Base-by-base conservation (phyloP, 2,888 invertebrate genomes). In the Lapara coniferarum region DNA sequence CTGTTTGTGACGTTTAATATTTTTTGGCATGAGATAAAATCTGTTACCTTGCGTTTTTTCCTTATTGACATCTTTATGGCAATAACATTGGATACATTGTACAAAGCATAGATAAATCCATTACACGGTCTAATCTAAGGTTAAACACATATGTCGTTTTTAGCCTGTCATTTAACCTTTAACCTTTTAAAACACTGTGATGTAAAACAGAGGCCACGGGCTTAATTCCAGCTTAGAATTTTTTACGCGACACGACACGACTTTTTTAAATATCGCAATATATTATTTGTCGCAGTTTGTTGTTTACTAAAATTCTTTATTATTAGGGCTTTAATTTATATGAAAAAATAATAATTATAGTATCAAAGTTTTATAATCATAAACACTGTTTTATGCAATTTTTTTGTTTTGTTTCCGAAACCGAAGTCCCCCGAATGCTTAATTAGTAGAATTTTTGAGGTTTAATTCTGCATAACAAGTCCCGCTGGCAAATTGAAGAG, bases 21-120 rank as follows among this genome's bases (percentile, higher is more conserved):
- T 37, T 37, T 37, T 37, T 8, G 1, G 7, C 4, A 8, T 37
- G 37, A 37, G 37, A 37, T 37, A 5, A 37, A 37, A 37, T 37
- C 37, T 37, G 37, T 37, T 37, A 44, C 16, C 46, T 16, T 49
- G 46, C 19, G 19, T 13, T 10, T 49, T 63, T 63, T 63, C 63
- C 63, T 63, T 63, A 63, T 49, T 63, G 46, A 19, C 57, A 57
- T 37, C 46, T 63, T 44, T 59, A 59, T 44, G 7, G 16, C 19
- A 6, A 16, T 63, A 49, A 49, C 63, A 63, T 63, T 46, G 49
- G 19, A 63, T 8, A 49, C 46, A 49, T 19, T 46, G 46, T 49
- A 16, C 49, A 63, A 63, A 49, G 5, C 12, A 13, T 13, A 19
- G 63, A 46, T 59, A 59, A 8, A 49, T 63, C 25, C 59, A 49